phyloP scores from a whole-genome alignment of 2,113 vertebrate genomes.

The Oplegnathus fasciatus region DNA sequence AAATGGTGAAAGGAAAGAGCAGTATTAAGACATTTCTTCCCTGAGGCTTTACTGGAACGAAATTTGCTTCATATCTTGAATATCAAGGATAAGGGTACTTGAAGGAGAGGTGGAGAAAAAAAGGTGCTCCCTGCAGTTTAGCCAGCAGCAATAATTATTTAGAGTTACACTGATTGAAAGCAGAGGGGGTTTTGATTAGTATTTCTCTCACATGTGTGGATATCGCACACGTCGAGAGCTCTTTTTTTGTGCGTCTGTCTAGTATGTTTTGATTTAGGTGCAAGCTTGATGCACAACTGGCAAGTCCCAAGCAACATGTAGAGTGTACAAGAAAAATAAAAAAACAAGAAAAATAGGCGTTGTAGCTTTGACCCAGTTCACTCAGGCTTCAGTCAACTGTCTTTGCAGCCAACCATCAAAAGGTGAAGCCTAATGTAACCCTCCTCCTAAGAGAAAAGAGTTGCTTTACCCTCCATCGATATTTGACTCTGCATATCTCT shows the following conservation, averaged over 20 bases:
- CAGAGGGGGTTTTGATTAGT: conserved; percentile 41
- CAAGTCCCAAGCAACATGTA: conserved; percentile 25
- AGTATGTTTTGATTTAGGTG: conserved; percentile 37
- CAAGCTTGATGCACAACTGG: conserved; percentile 31
- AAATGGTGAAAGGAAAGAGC: conserved; percentile 52
- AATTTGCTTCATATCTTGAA: conserved; percentile 58
- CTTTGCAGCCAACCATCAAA: conserved; percentile 45
- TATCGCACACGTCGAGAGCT: conserved; percentile 15
- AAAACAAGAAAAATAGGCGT: conserved; percentile 20
- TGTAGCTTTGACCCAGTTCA: conserved; percentile 63
- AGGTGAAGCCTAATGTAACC: conserved; percentile 44
- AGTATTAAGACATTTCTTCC: conserved; percentile 61
- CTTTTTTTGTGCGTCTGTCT: background rate
- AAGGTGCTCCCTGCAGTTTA: conserved; percentile 54
- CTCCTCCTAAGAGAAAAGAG: conserved; percentile 35
- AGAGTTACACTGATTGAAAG: conserved; percentile 33
- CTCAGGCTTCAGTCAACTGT: conserved; percentile 43
- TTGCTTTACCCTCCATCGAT: conserved; percentile 48
- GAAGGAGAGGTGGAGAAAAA: conserved; percentile 47
- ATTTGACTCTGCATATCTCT: conserved; percentile 55
- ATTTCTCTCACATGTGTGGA: conserved; percentile 19
- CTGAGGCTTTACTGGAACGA: conserved; percentile 39
- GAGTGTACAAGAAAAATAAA: conserved; percentile 24
- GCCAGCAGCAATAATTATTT: conserved; percentile 66
- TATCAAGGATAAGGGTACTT: conserved; percentile 58